Evolutionary conservation across 2,888 invertebrate genomes (phyloP).

Genomic region (Crematogaster levior): DNA sequence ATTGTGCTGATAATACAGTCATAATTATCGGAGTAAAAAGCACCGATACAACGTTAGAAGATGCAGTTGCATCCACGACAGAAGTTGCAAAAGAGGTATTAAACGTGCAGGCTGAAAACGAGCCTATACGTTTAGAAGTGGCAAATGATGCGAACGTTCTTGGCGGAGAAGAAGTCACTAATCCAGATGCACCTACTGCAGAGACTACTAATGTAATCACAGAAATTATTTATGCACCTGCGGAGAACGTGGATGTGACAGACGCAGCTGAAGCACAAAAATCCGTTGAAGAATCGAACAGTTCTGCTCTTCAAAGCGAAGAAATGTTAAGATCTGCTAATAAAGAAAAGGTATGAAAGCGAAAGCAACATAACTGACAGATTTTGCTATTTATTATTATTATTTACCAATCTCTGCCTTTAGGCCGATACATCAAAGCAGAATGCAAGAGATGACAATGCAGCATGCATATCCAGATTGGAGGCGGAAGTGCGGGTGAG

Average conservation of each 20-base stretch:
- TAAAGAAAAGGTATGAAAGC: conserved; percentile 26
- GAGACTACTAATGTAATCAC: background rate
- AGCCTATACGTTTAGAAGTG: background rate
- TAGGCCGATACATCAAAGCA: background rate
- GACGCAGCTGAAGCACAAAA: background rate
- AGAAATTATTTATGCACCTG: background rate
- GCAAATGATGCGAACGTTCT: background rate
- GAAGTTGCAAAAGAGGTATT: conserved; percentile 19
- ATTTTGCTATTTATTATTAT: background rate
- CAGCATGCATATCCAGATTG: conserved; percentile 60
- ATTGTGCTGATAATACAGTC: background rate
- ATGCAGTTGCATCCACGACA: background rate
- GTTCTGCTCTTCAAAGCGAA: background rate
- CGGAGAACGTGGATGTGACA: background rate
- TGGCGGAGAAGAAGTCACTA: background rate
- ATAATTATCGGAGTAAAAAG: background rate
- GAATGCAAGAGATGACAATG: background rate
- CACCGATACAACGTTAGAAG: background rate
- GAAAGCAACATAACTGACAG: background rate
- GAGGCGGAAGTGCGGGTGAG: conserved; percentile 74
- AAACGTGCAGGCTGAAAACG: background rate
- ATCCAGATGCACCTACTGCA: background rate
- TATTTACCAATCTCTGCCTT: background rate
- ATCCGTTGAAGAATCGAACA: background rate
- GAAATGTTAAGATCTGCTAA: background rate